Base-by-base conservation (phyloP, 23 tunicate species). In the Phallusia fumigata region DNA sequence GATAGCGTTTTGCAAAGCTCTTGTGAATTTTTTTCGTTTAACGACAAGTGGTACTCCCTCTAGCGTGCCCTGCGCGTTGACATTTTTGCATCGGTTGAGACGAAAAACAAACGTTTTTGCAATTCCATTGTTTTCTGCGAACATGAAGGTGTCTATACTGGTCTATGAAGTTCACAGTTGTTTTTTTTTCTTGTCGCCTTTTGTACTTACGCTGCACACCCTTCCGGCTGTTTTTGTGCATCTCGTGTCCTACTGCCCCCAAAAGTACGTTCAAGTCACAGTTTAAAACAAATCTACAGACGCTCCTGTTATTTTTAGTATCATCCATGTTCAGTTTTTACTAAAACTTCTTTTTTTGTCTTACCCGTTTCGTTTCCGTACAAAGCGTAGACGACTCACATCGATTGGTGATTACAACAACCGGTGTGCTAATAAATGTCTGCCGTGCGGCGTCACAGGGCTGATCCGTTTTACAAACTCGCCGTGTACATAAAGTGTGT, bases 131-230 rank as follows among this genome's bases (percentile, higher is more conserved):
- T 58, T 58, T 16, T 58, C 3, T 58, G 28, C 28, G 26, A 24
- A 13, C 69, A 24, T 58, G 26, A 58, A 58, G 69, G 69, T 58
- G 69, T 58, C 69, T 58, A 58, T 21, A 24, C 28, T 1, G 69
- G 28, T 58, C 69, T 58, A 58, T 58, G 69, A 58, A 58, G 69
- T 58, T 58, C 69, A 58, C 15, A 6, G 69, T n/a, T 24, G 69
- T 58, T 24, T 11, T 58, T 58, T 21, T 24, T 58, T 58, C 28
- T 58, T 58, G 35, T 74, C 45, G 44, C n/a, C 44, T 31, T 74
- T 31, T 74, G 45, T 35, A 65, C 74, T 65, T 65, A 6, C 74
- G 74, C 32, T 28, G 74, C 74, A 28, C 74, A 65, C 32, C 11
- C 32, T 74, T 74, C 28, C 44, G n/a, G 40, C 16, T 21, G 78